A percentile compares a stretch with the other conserved stretches of the same genome.
Evolutionary conservation across 2,113 vertebrate genomes (phyloP).

Genomic region (Catagonus wagneri): DNA sequence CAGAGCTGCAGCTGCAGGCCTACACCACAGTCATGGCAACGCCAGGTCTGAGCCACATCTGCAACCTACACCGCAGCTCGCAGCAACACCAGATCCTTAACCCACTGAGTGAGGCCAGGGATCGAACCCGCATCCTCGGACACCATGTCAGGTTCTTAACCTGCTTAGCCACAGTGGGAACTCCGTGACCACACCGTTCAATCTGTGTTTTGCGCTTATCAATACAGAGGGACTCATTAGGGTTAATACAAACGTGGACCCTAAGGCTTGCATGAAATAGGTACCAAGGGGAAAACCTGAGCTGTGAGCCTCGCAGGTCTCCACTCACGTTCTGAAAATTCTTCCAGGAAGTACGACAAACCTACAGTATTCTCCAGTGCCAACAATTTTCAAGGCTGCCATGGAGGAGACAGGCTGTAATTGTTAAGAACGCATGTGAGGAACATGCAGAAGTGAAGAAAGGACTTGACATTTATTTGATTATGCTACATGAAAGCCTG

Average conservation of each 20-base stretch:
- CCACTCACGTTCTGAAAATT: not conserved
- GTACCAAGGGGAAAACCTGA: not conserved
- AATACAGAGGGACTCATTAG: not conserved
- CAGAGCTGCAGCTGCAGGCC: too few species aligned
- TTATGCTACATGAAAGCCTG: not conserved
- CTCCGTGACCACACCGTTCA: not conserved
- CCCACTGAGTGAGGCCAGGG: too few species aligned
- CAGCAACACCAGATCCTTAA: too few species aligned
- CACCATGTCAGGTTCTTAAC: too few species aligned
- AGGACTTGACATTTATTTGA: not conserved
- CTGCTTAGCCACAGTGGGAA: too few species aligned
- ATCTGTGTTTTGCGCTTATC: not conserved
- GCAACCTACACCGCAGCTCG: too few species aligned
- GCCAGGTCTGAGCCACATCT: too few species aligned
- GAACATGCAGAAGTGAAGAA: not conserved
- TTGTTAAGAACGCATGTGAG: not conserved
- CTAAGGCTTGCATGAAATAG: too few species aligned
- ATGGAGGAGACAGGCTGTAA: not conserved
- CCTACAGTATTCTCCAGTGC: not conserved
- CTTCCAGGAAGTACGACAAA: not conserved
- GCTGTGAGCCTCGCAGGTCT: not conserved
- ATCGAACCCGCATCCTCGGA: too few species aligned
- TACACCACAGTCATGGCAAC: too few species aligned
- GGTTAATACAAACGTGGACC: not conserved
- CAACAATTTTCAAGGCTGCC: fast-evolving